These are phyloP conservation scores for Chaetorhynchus papuensis DNA, from an alignment of 2,113 vertebrate genomes.

Conservation along the genomic window DNA sequence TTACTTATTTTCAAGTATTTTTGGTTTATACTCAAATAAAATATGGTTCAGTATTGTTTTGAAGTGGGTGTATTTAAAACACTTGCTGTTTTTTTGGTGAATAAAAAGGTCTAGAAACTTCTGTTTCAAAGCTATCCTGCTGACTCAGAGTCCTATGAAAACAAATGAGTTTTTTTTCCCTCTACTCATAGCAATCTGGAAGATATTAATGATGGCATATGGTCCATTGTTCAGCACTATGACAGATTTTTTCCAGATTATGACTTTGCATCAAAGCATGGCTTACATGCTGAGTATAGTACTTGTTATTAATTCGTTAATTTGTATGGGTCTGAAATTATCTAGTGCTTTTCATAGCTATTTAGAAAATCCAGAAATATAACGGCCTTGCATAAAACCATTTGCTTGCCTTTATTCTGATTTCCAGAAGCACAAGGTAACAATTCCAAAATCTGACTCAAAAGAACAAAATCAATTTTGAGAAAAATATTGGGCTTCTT, in stretches of 20 bases:
- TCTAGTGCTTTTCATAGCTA: neutral
- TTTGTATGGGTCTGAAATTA: neutral
- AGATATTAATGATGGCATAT: neutral
- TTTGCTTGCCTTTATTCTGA: neutral
- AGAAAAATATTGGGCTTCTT: neutral
- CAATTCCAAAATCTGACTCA: neutral
- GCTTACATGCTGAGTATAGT: neutral
- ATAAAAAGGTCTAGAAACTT: neutral
- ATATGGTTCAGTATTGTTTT: neutral
- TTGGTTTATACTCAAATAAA: neutral
- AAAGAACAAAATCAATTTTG: neutral
- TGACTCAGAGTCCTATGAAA: neutral
- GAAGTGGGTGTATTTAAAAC: neutral
- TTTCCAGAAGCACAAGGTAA: neutral
- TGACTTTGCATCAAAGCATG: neutral
- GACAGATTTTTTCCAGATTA: neutral
- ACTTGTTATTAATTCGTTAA: neutral
- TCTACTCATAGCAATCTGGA: neutral
- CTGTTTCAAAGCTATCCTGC: neutral
- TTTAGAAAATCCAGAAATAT: neutral
- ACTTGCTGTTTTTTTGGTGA: neutral
- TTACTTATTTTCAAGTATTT: neutral
- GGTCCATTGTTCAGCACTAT: neutral
- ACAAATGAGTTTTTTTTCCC: neutral
- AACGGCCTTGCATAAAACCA: neutral